Percentiles rank a stretch among this genome's conserved stretches.
Conservation (phyloP, 2,888 invertebrate species). For the Dicyrtoma fusca region DNA sequence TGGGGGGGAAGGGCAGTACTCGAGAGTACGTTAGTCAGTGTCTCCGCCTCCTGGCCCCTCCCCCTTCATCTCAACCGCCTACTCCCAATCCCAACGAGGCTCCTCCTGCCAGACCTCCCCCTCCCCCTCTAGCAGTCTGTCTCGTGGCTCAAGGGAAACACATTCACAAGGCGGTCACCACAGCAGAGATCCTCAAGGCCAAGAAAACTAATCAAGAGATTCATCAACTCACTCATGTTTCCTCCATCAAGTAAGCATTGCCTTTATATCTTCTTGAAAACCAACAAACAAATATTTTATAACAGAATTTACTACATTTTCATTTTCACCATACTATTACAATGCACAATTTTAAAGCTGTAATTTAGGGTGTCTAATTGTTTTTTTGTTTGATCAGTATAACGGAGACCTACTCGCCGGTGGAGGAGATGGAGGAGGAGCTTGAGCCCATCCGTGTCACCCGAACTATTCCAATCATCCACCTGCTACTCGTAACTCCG, state of each 20-base stretch:
- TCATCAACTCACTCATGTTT: conserved; percentile 25
- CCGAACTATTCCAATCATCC: conserved; percentile 26
- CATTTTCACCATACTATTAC: too few relatives aligned
- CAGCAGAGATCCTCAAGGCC: conserved; percentile 30
- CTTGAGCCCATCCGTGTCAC: conserved; percentile 30
- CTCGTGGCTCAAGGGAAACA: conserved; percentile 24
- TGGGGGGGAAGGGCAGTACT: conserved; percentile 62
- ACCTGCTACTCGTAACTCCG: background rate
- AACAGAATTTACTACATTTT: background rate
- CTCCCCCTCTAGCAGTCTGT: too few relatives aligned
- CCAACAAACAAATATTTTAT: background rate
- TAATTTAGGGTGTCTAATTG: too few relatives aligned
- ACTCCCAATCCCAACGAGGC: too few relatives aligned
- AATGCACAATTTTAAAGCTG: too few relatives aligned
- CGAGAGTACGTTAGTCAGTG: conserved; percentile 83
- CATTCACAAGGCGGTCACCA: conserved; percentile 29
- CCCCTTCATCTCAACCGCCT: too few relatives aligned
- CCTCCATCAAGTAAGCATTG: conserved; percentile 20
- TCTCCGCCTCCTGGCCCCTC: background rate
- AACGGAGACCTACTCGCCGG: conserved; percentile 29
- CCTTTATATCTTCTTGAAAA: background rate
- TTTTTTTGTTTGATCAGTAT: too few relatives aligned
- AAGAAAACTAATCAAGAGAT: conserved; percentile 17
- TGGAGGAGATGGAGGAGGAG: conserved; percentile 1
- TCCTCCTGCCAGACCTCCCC: background rate